Conservation (phyloP, 2,797 vertebrate genomes). For the Pantherophis vulpinus region DNA sequence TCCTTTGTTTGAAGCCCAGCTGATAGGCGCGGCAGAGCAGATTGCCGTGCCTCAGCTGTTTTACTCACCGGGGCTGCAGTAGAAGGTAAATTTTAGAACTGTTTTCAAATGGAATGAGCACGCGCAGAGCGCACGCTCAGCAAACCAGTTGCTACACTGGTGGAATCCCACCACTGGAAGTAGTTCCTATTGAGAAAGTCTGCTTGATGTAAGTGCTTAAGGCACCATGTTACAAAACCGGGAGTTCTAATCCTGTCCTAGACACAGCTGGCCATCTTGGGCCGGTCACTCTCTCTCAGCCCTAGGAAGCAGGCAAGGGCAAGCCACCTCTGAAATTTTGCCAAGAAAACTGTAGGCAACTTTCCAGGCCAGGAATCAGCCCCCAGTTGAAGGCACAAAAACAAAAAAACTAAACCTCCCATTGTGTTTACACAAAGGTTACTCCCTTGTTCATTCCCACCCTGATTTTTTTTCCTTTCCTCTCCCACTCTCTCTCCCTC, state of each 20-base stretch:
- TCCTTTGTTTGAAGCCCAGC: too few species aligned
- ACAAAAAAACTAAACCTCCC: neutral
- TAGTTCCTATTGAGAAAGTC: too few species aligned
- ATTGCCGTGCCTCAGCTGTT: too few species aligned
- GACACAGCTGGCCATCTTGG: neutral
- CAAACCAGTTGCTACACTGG: too few species aligned
- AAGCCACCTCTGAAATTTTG: neutral
- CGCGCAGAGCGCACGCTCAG: too few species aligned
- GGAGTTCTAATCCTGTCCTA: neutral
- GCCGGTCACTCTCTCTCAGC: neutral
- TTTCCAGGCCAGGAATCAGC: neutral
- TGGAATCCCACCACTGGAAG: neutral
- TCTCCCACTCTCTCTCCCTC: neutral
- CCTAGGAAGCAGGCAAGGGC: neutral
- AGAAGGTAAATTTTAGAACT: too few species aligned
- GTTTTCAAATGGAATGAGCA: too few species aligned
- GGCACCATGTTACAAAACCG: neutral
- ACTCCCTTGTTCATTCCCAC: neutral
- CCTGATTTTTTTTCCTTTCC: neutral
- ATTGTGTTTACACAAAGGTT: neutral
- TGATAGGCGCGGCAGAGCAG: too few species aligned
- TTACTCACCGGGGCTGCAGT: too few species aligned
- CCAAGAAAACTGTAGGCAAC: too few species aligned
- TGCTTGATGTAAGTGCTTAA: neutral
- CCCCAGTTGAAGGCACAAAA: neutral